Percentiles rank a stretch among this genome's conserved stretches.
Evolutionary conservation across 2,888 invertebrate genomes (phyloP).

Genomic region (Anthoptus insignis): DNA sequence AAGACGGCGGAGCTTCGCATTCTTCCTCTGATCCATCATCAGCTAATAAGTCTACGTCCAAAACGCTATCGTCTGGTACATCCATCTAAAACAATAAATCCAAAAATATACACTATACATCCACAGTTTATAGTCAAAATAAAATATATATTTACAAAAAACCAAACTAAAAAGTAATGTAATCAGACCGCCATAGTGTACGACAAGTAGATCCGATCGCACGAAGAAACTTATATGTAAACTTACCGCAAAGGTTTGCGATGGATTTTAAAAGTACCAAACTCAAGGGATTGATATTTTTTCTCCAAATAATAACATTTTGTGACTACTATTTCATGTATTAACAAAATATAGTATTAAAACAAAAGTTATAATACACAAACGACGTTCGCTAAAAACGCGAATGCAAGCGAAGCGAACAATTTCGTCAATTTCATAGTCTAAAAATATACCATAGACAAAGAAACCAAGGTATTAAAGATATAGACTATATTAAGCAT

Average conservation of each 20-base stretch:
- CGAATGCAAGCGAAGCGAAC: conserved; percentile 34
- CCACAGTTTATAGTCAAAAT: conserved; percentile 1
- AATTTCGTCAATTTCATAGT: conserved; percentile 12
- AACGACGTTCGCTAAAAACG: conserved; percentile 36
- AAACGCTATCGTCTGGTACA: conserved; percentile 80
- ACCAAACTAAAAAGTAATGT: conserved; percentile 55
- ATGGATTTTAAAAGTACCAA: conserved; percentile 70
- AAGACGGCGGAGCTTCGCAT: conserved; percentile 88
- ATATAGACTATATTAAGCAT: too few species aligned
- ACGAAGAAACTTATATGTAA: conserved; percentile 61
- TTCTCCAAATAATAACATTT: conserved; percentile 69
- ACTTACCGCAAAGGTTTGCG: conserved; percentile 82
- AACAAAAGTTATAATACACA: conserved; percentile 27
- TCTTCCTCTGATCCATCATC: conserved; percentile 92
- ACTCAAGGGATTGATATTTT: conserved; percentile 67
- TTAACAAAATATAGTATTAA: conserved; percentile 47
- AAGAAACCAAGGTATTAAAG: too few species aligned
- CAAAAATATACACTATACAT: conserved; percentile 43
- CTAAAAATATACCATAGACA: conserved; percentile 1
- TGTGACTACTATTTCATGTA: conserved; percentile 40
- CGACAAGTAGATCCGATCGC: conserved; percentile 68
- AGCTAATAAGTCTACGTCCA: conserved; percentile 91
- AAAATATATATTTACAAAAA: conserved; percentile 34
- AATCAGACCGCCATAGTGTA: conserved; percentile 85
- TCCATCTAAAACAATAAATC: conserved; percentile 74